Evolutionary conservation across 2,888 invertebrate genomes (phyloP), one percentile per base, ranked within the genome.

Genomic region (Arenicola marina): DNA sequence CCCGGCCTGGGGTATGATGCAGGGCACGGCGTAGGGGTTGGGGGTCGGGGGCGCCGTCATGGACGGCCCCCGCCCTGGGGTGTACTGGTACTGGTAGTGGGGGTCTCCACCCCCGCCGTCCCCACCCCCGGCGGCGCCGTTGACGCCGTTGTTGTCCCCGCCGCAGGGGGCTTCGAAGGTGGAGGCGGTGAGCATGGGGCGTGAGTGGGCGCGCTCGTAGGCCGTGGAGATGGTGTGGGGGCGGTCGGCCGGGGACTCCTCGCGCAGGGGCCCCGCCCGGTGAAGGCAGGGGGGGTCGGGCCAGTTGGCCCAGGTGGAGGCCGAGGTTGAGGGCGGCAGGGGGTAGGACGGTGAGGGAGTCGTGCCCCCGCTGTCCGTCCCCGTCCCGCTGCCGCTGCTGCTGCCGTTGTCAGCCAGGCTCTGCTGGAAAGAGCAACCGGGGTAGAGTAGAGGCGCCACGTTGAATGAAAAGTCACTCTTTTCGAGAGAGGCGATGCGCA

Each of bases 161-260:
- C 31, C 31, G 4, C 32, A 29, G 7, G 91, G 91, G 69, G 91
- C 90, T 86, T 92, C 90, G 87, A 92, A 92, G 75, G 95, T 93
- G 83, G 93, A 92, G 34, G 91, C 92, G 68, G 92, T 91, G 34
- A 95, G 86, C 1, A 93, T 90, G 21, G 95, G 90, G 65, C 95
- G 88, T 68, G 90, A 89, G 85, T 89, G 90, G 32, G 73, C 71
- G 76, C 91, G 90, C 83, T 93, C 93, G 79, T 94, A 94, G 7
- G 90, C 93, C 69, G 93, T 90, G 3, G 95, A 95, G 77, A 95
- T 95, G 51, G 95, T 95, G 80, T 95, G 95, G 0, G 95, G 95
- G 67, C 95, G 87, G 70, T 92, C 92, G 18, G 7, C 48, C 11
- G 7, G 53, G 11, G 4, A 4, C 11, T 24, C 31, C 53, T 48